Percentiles rank a stretch among this genome's conserved stretches.
Conservation (phyloP, 2,797 vertebrate genomes). For the Pteropus rufus region DNA sequence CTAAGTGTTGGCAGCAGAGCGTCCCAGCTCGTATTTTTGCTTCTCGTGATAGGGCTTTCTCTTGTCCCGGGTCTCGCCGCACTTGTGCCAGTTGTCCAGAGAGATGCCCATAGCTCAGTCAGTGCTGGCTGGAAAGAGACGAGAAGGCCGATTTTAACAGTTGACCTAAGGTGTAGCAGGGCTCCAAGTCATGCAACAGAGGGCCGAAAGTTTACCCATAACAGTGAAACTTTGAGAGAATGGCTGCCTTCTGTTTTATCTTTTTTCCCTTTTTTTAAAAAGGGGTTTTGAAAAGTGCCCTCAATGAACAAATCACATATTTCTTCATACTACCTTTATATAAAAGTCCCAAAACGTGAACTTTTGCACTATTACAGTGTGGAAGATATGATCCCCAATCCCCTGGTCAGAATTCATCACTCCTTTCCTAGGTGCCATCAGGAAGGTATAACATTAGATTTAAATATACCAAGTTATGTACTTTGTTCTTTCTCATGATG, state of each 20-base stretch:
- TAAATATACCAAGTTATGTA: constrained; percentile 22
- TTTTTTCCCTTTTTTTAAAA: not conserved
- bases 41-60: not conserved
- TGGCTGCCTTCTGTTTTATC: not conserved
- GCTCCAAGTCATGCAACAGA: not conserved
- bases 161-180: not conserved
- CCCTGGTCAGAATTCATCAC: constrained; percentile 27
- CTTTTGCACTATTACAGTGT: not conserved
- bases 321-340: constrained; percentile 30
- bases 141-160: not conserved
- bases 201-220: not conserved
- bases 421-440: not conserved
- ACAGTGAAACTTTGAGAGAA: not conserved
- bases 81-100: not conserved
- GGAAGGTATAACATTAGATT: constrained; percentile 5
- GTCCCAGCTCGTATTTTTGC: not conserved
- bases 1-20: not conserved
- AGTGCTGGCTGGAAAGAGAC: no score
- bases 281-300: not conserved
- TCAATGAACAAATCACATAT: not conserved
- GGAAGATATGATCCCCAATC: not conserved
- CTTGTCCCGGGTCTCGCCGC: not conserved
- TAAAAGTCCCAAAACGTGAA: not conserved
- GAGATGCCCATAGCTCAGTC: not conserved
- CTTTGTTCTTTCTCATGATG: constrained; percentile 7